Evolutionary conservation across 2,888 invertebrate species (phyloP).

Genomic region (Dasypogon diadema): DNA sequence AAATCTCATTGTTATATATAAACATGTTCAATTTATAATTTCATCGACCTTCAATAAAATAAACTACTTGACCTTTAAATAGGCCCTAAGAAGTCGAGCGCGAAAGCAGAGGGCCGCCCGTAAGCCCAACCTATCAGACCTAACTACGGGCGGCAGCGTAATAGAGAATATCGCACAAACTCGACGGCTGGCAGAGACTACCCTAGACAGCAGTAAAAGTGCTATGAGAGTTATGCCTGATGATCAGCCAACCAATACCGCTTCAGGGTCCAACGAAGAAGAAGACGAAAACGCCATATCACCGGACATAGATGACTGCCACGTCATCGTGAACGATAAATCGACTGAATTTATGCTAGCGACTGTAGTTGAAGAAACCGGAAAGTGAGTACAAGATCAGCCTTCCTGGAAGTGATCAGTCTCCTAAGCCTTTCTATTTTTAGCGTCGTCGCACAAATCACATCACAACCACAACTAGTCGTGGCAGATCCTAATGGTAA

Average conservation of each 20-base stretch:
- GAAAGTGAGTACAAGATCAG: slow-evolving; percentile 74
- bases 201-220: slow-evolving; percentile 69
- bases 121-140: slow-evolving; percentile 69
- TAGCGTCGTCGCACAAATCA: slow-evolving; percentile 73
- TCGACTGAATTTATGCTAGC: slow-evolving; percentile 92
- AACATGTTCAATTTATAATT: no score
- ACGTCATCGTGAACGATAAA: slow-evolving; percentile 90
- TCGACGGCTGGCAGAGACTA: slow-evolving; percentile 83
- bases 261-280: slow-evolving; percentile 89
- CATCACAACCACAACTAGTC: slow-evolving; percentile 69
- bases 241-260: slow-evolving; percentile 89
- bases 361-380: slow-evolving; percentile 86
- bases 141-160: slow-evolving; percentile 76
- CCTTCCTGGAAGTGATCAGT: background rate
- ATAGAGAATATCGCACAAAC: slow-evolving; percentile 92
- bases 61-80: no score
- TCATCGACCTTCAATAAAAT: no score
- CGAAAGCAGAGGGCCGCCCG: slow-evolving; percentile 85
- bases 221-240: slow-evolving; percentile 73
- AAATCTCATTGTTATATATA: no score
- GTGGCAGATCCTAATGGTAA: slow-evolving; percentile 83
- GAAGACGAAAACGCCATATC: slow-evolving; percentile 78
- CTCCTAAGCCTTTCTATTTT: background rate
- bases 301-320: slow-evolving; percentile 78
- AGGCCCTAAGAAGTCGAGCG: slow-evolving; percentile 89